Conservation (phyloP, 2,888 invertebrate species). For the Bugulina stolonifera region DNA sequence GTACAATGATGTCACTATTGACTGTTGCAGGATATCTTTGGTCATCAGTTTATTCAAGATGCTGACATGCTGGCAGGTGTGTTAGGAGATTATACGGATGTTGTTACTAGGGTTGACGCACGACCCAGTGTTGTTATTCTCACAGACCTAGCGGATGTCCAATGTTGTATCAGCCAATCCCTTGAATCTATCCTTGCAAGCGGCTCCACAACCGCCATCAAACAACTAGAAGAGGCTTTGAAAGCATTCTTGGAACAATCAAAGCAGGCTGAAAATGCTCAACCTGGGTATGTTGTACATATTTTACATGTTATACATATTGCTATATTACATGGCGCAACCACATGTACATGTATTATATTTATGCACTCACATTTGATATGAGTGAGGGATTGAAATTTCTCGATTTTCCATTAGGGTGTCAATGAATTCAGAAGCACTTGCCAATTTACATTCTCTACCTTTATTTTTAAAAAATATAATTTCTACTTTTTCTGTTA, state of each 20-base stretch:
- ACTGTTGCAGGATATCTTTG: not conserved
- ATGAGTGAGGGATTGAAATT: no score
- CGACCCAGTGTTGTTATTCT: not conserved
- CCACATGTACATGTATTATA: no score
- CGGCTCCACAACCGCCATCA: not conserved
- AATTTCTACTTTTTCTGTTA: no score
- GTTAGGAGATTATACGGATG: not conserved
- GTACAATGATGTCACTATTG: no score
- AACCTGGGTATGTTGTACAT: conserved; percentile 16
- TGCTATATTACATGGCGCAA: no score
- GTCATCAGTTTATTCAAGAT: not conserved
- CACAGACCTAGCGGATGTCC: not conserved
- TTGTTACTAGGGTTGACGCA: not conserved
- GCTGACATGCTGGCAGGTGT: not conserved
- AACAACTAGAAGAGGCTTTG: not conserved
- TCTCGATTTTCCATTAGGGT: no score
- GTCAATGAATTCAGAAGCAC: no score
- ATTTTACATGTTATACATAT: no score
- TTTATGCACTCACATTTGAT: no score
- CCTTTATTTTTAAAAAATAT: no score
- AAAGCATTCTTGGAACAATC: not conserved
- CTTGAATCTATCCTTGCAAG: not conserved
- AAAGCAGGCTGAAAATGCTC: not conserved
- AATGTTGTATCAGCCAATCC: not conserved
- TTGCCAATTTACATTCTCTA: no score